Conservation (phyloP, 2,888 invertebrate genomes). For the Atherix ibis region DNA sequence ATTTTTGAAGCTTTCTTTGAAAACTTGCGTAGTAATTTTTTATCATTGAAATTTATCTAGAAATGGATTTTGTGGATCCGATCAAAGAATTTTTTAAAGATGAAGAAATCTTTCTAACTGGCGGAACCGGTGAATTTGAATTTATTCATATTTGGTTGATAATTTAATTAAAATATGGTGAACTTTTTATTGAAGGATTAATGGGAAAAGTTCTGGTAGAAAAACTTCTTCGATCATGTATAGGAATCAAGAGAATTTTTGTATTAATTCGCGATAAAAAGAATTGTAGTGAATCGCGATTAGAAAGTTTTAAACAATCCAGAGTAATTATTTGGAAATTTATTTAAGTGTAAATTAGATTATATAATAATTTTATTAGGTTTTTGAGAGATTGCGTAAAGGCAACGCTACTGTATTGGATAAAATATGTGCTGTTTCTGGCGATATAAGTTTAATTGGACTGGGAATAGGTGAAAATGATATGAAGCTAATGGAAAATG, state of each 20-base stretch:
- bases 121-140: slow-evolving; percentile 40
- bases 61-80: not conserved
- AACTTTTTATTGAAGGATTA: slow-evolving; percentile 43
- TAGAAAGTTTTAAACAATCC: slow-evolving; percentile 38
- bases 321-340: slow-evolving; percentile 29
- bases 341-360: no score
- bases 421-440: slow-evolving; percentile 45
- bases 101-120: slow-evolving; percentile 63
- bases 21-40: no score
- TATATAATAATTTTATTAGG: slow-evolving; percentile 5
- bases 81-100: slow-evolving; percentile 3
- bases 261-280: slow-evolving; percentile 53
- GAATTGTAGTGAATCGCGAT: slow-evolving; percentile 41
- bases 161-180: not conserved
- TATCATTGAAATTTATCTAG: no score
- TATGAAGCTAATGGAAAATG: slow-evolving; percentile 36
- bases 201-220: slow-evolving; percentile 73
- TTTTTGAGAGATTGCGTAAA: slow-evolving; percentile 19
- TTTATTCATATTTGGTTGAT: slow-evolving; percentile 1
- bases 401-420: slow-evolving; percentile 37
- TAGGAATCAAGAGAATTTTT: slow-evolving; percentile 52
- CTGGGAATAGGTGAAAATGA: slow-evolving; percentile 39
- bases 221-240: slow-evolving; percentile 63
- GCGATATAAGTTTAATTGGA: slow-evolving; percentile 38
- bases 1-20: no score